Conservation (phyloP, 2,797 vertebrate species). For the Ceyx erithaca region DNA sequence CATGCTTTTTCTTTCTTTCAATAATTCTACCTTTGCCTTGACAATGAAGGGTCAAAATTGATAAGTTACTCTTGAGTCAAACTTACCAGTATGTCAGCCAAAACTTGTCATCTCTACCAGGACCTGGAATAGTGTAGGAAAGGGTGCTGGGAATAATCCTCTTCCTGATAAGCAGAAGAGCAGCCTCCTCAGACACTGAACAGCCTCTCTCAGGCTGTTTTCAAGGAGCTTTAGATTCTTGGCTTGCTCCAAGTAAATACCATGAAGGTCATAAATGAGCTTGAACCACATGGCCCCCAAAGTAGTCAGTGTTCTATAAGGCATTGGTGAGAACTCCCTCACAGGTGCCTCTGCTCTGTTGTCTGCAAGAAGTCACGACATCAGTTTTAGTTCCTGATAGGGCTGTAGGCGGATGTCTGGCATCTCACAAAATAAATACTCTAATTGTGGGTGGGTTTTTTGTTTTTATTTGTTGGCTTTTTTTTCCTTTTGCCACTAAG, state of each 20-base stretch:
- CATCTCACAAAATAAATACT: not conserved
- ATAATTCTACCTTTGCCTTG: not conserved
- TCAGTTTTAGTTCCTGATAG: accelerated
- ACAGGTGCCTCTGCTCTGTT: not conserved
- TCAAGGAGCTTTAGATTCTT: not conserved
- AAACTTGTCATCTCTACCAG: not conserved
- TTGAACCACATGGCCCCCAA: not conserved
- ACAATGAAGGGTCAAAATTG: not conserved
- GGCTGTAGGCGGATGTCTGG: not conserved
- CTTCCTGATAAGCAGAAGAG: not conserved
- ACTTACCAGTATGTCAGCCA: not conserved
- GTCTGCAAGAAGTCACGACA: not conserved
- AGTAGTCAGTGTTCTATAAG: not conserved
- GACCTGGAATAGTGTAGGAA: not conserved
- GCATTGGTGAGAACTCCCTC: not conserved
- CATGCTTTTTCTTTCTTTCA: not conserved
- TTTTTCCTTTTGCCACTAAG: not conserved
- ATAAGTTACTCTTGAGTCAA: not conserved
- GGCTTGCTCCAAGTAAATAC: not conserved
- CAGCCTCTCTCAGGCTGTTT: not conserved
- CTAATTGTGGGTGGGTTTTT: not conserved
- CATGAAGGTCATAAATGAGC: not conserved
- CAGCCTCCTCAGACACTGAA: not conserved
- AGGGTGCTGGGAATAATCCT: not conserved
- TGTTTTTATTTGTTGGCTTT: not conserved